A percentile compares a stretch with the other conserved stretches of the same genome.
These are phyloP conservation scores for Drosophila maculinotata DNA, from an alignment of 2,888 invertebrate genomes.

Conservation along the genomic window DNA sequence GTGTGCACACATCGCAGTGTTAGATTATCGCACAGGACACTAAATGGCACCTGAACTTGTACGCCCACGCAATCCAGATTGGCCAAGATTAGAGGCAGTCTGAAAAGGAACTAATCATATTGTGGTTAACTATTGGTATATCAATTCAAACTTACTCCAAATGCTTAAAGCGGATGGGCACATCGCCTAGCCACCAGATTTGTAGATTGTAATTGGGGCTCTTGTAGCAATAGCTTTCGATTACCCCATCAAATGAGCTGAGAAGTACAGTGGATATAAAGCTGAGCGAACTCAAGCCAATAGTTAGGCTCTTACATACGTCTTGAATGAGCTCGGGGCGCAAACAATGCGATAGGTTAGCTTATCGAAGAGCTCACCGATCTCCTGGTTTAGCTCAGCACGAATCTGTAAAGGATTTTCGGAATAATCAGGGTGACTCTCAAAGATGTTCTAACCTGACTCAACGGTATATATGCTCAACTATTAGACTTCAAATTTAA, in stretches of 20 bases:
- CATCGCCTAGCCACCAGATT: constrained; percentile 79
- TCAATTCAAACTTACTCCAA: constrained; percentile 59
- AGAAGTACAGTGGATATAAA: background rate
- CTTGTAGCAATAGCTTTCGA: constrained; percentile 65
- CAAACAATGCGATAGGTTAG: constrained; percentile 56
- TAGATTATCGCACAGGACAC: constrained; percentile 73
- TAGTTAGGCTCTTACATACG: constrained; percentile 34
- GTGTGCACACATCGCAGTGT: constrained; percentile 75
- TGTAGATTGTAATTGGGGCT: constrained; percentile 68
- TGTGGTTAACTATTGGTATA: too few species aligned
- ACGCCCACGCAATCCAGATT: constrained; percentile 56
- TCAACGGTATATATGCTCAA: too few species aligned
- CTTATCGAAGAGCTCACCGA: constrained; percentile 51
- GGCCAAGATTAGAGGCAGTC: constrained; percentile 65
- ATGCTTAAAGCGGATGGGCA: constrained; percentile 69
- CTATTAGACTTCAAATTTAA: too few species aligned
- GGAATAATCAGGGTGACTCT: too few species aligned
- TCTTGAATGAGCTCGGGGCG: constrained; percentile 46
- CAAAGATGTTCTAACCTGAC: too few species aligned
- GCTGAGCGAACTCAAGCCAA: background rate
- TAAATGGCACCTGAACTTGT: constrained; percentile 68
- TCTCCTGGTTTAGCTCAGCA: constrained; percentile 43
- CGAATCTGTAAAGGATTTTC: constrained; percentile 43
- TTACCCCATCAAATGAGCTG: constrained; percentile 45
- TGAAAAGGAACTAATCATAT: constrained; percentile 16